A percentile compares a stretch with the other conserved stretches of the same genome.
Conservation (phyloP, 2,797 vertebrate species). For the Platalea minor region DNA sequence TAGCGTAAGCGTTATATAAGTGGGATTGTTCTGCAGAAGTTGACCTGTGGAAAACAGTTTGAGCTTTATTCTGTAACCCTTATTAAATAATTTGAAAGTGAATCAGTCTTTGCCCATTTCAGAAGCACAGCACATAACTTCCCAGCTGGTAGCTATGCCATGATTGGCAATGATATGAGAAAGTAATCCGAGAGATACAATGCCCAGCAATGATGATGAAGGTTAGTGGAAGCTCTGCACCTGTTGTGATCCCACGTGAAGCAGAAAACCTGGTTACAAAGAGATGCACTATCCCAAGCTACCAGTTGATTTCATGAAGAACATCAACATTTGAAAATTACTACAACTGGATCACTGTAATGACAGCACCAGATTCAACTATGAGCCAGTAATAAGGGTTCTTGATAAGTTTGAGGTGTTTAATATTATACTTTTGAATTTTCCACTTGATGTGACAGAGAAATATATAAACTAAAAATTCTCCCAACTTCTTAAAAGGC, state of each 20-base stretch:
- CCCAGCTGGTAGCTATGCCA: not conserved
- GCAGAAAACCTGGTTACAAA: not conserved
- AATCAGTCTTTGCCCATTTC: not conserved
- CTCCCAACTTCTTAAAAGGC: not conserved
- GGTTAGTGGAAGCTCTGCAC: not conserved
- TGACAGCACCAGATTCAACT: not conserved
- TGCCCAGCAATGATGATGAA: not conserved
- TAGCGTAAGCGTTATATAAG: not conserved
- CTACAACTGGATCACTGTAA: not conserved
- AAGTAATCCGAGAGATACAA: not conserved
- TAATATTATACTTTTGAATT: not conserved
- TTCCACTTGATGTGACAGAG: not conserved
- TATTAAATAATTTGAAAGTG: not conserved
- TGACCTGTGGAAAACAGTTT: not conserved
- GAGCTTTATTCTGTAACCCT: not conserved
- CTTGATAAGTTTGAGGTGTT: not conserved
- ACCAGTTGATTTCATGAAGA: not conserved
- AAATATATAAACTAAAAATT: not conserved
- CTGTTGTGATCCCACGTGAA: not conserved
- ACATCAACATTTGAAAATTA: not conserved
- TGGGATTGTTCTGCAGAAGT: not conserved
- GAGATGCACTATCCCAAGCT: not conserved
- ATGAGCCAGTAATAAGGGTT: not conserved
- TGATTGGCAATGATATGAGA: not conserved
- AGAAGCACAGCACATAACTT: not conserved